Evolutionary conservation across 1,140 invertebrate genomes (phyloP), one percentile per base, ranked within the genome.

Genomic region (Limonius californicus): DNA sequence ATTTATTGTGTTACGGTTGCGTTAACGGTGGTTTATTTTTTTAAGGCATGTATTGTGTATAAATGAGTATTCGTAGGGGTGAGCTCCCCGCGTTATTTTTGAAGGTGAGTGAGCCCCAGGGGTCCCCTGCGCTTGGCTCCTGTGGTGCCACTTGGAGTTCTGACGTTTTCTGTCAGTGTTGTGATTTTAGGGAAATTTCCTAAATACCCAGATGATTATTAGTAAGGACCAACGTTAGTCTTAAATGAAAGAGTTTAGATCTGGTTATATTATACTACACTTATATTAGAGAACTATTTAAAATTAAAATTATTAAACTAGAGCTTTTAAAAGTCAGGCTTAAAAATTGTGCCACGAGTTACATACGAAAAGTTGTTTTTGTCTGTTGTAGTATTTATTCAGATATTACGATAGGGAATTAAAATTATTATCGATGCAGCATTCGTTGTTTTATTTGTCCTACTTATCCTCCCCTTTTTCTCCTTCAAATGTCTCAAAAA

Each of bases 311-410:
- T 18, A 50, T 18, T 19, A 16, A 50, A 3, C 11, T 50, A 50
- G 45, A 19, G 45, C 45, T 50, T 50, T 50, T 21, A 50, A 39
- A 50, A 19, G n/a, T 19, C n/a, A 50, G 45, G 45, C 45, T 50
- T 50, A 50, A 50, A 19, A 21, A 50, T 50, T 50, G 45, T 50
- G 45, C 45, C 45, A 50, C 45, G 14, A 50, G 45, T 50, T 50
- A 50, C 45, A 50, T 18, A 50, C 45, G 45, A 50, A 50, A 50
- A 45, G 42, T 50, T 50, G 45, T 50, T 50, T n/a, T 50, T 39
- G 35, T 19, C 16, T 18, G 45, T 50, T 50, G 45, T 50, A 50
- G 45, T 50, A 50, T 50, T 50, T 50, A 50, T 50, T 50, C 45
- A 50, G 14, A 50, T 39, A 39, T 39, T 39, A 39, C n/a, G n/a